Base-by-base conservation (phyloP, 53 echinoderm and acorn worm species). In the Echinometra lucunter region DNA sequence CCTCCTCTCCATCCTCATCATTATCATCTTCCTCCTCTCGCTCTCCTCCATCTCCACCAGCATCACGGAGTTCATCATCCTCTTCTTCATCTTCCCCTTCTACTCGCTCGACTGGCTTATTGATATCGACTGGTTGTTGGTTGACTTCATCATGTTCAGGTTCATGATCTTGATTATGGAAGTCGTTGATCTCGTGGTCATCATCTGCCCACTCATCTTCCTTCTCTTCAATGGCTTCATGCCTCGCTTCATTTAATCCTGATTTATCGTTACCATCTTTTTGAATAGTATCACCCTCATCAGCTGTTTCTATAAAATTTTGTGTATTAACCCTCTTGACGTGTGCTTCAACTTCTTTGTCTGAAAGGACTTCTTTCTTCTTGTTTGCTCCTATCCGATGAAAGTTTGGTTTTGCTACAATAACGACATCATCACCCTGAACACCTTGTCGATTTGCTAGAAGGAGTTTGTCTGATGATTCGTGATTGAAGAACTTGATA, bases 401-500 rank as follows among this genome's bases (percentile, higher is more conserved):
- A 93, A 72, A 93, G 28, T 75, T 74, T 25, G 45, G 34, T 47
- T 89, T 66, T 25, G 75, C 58, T 21, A 28, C 56, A 3, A 88
- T 55, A 67, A 53, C 53, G 6, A 69, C 88, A 12, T 66, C n/a
- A 11, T 2, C 83, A 5, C 37, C 88, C 37, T 88, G 49, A 56
- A 88, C 63, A 30, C 66, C 44, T 18, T 95, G 91, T 44, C 96
- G 95, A 82, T 99, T 99, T 11, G 95, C 96, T 19, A 66, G 75
- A 0, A 99, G 96, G 0, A 97, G 98, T 9, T 98, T 95, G 15
- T 69, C 74, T 0, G 97, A 96, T 17, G 97, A 95, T 57, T 98
- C 97, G 55, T 96, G 99, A 91, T 99, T 96, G 90, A 99, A 99
- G 91, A 96, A 98, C 23, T 56, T 82, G 15, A 99, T 21, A 82